Base-by-base conservation (phyloP, 2,113 vertebrate species). In the Podocnemis expansa region DNA sequence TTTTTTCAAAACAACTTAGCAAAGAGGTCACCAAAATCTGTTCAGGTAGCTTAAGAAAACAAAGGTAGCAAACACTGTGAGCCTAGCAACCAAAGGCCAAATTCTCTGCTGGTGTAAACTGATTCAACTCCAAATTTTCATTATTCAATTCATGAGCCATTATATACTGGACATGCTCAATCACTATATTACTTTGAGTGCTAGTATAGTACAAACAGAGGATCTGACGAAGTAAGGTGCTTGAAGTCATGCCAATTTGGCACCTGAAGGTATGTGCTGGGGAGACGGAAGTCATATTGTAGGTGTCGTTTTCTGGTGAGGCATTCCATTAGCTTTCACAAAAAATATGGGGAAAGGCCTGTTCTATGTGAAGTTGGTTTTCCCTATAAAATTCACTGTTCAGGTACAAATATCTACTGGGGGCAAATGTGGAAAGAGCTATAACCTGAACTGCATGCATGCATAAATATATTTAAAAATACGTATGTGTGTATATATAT, bases 261-360 rank as follows among this genome's bases (percentile, higher is more conserved):
- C 67, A 45, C 84, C 84, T 91, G 6, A 17, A 96, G 85, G 93
- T 94, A 89, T 89, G 88, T 55, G 95, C 89, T 87, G 87, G 84
- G 27, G 84, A 79, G 43, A 70, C 90, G 85, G 78, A 87, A 60
- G 90, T 87, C 80, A n/a, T 38, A 52, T 95, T 87, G 58, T 13
- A 60, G 12, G 14, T 29, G 34, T 29, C 82, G 76, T 79, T 91
- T 93, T 79, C 47, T 81, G 91, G 82, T 80, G 1, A 73, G 82
- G 78, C 10, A 79, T 45, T 89, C 87, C 76, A n/a, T 84, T 55
- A 76, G 43, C 63, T n/a, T 78, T 29, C 49, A 24, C 55, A 38
- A 82, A 91, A 80, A 95, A 88, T 2, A 79, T 47, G 47, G 22
- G 19, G 82, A 60, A 31, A 55, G 19, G 3, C 19, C 24, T 1